Evolutionary conservation across 37 sponge, comb jelly and placozoan species (phyloP).

Genomic region (Cladorhizidae sp.): DNA sequence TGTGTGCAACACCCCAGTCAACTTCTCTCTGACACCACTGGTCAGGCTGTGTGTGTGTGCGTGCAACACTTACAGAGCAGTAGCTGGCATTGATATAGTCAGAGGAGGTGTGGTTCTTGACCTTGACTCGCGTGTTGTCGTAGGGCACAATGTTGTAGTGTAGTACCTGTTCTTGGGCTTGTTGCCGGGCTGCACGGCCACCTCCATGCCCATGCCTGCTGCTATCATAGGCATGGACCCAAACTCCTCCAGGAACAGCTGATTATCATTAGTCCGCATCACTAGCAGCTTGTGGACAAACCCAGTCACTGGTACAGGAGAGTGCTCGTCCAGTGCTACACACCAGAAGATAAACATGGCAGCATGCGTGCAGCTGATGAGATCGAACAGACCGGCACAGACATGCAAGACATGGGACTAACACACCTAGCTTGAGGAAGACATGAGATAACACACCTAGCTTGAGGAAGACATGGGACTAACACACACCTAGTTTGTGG

Average conservation of each 20-base stretch:
- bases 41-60: no score
- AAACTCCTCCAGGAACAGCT: constrained; percentile 85
- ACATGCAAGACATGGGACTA: neutral
- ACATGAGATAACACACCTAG: no score
- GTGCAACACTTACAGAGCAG: constrained; percentile 71
- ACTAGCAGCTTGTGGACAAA: constrained; percentile 54
- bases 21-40: no score
- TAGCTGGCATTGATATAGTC: constrained; percentile 91
- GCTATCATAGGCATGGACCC: constrained; percentile 53
- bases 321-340: constrained; percentile 63
- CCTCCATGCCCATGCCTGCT: constrained; percentile 20
- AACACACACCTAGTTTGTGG: no score
- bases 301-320: constrained; percentile 52
- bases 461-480: no score
- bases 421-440: no score
- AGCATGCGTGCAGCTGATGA: neutral
- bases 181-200: constrained; percentile 26
- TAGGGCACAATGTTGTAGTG: constrained; percentile 83
- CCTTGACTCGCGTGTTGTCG: constrained; percentile 77
- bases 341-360: neutral
- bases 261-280: constrained; percentile 75
- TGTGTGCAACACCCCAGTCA: no score
- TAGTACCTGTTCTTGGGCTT: constrained; percentile 77
- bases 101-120: constrained; percentile 58
- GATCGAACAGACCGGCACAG: neutral